Base-by-base conservation (phyloP, 2,888 invertebrate species). In the Clusia tigrina region DNA sequence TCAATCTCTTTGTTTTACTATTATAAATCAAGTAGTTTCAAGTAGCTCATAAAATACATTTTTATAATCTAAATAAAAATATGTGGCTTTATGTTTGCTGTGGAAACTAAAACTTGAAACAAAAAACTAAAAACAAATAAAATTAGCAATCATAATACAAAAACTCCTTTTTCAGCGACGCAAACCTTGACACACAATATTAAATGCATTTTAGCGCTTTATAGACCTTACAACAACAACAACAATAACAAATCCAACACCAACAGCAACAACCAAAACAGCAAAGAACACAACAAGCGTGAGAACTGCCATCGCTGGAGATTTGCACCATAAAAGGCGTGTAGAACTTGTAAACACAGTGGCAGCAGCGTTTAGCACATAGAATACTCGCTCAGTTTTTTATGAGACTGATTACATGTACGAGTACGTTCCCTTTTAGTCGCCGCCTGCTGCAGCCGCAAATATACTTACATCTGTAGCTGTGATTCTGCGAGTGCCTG, bases 91-190 rank as follows among this genome's bases (percentile, higher is more conserved):
- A 5, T 37, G 37, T 23, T 58, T 58, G 26, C 9, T 54, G 38
- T 10, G 18, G 15, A 18, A 48, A 48, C 48, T 48, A 18, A 48
- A 48, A 22, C 22, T 48, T 9, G 23, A 55, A 23, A 15, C 1
- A n/a, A 2, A 42, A 22, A 56, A 42, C 20, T 23, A 17, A 26
- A 48, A 48, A 48, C 5, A 48, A n/a, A 22, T 15, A 60, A 54
- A 60, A 54, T 54, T 12, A 54, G 51, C 54, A 54, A 63, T 58
- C 58, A 58, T 58, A 58, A 63, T 63, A 58, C 25, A 24, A 63
- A 48, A 63, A 63, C 58, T 63, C 63, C 63, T 63, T 63, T 63
- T 63, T 54, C 37, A 68, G 62, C 68, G 48, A 25, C 54, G 24
- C 60, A 66, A 65, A 62, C 65, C 63, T 63, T 63, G 63, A 54